phyloP scores from a whole-genome alignment of 2,888 invertebrate species.

The Spodoptera picta region DNA sequence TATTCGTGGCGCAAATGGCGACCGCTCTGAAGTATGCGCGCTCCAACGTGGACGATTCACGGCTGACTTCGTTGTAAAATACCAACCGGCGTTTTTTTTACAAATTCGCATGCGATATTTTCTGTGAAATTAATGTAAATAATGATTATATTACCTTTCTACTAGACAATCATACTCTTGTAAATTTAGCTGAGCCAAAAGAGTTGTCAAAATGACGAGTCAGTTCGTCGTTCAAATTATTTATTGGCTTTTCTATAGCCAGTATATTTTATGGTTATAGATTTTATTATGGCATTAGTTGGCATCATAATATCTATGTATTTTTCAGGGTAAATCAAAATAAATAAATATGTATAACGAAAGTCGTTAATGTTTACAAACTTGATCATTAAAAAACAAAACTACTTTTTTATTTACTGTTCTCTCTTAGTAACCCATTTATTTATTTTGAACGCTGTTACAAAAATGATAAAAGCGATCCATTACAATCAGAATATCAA shows the following conservation, averaged over 20 bases:
- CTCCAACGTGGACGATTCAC: constrained; percentile 59
- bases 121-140: constrained; percentile 58
- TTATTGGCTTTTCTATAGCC: constrained; percentile 38
- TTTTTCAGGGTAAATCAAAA: background rate
- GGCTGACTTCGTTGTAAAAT: constrained; percentile 74
- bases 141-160: constrained; percentile 75
- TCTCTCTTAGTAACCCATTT: no score
- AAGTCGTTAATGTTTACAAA: background rate
- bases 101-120: constrained; percentile 46
- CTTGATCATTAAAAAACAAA: background rate
- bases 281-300: constrained; percentile 42
- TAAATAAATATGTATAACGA: no score
- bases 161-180: constrained; percentile 85
- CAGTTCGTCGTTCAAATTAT: constrained; percentile 64
- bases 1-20: constrained; percentile 89
- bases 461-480: background rate
- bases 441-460: no score
- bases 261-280: constrained; percentile 10
- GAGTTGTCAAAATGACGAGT: constrained; percentile 74
- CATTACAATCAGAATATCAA: background rate
- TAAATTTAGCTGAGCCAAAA: constrained; percentile 86
- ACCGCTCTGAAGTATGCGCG: constrained; percentile 78
- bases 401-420: background rate
- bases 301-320: background rate
- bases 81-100: constrained; percentile 67